phyloP scores from a whole-genome alignment of 2,113 vertebrate species.

The Sarotherodon lohbergeri region DNA sequence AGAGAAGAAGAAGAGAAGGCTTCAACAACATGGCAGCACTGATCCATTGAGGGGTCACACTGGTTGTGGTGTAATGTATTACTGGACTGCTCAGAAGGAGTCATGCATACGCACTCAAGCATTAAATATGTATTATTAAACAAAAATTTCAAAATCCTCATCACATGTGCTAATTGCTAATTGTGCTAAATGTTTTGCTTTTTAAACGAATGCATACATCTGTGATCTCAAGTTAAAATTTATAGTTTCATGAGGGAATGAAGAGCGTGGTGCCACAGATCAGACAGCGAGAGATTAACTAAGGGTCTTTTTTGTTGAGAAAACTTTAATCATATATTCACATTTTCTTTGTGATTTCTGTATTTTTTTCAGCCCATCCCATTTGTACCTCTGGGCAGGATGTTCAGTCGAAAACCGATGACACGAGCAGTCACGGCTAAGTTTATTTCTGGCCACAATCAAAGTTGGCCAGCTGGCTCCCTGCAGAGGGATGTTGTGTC shows the following conservation, averaged over 20 bases:
- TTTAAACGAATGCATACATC: background rate
- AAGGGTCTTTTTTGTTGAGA: background rate
- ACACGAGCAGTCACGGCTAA: background rate
- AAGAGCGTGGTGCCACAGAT: background rate
- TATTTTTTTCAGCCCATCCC: background rate
- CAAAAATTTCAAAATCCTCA: background rate
- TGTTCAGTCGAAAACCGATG: background rate
- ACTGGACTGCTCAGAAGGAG: background rate
- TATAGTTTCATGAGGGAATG: background rate
- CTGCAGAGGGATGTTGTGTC: conserved; percentile 21
- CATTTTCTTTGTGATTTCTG: background rate
- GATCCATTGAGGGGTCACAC: background rate
- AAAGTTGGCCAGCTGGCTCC: conserved; percentile 37
- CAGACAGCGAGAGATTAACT: background rate
- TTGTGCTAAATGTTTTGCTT: background rate
- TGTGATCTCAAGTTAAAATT: background rate
- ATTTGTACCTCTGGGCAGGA: background rate
- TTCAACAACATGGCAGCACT: background rate
- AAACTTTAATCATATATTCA: background rate
- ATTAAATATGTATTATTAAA: background rate
- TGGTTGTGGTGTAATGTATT: background rate
- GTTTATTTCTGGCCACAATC: conserved; percentile 54
- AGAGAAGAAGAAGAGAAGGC: background rate
- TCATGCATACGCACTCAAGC: background rate
- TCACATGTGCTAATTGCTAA: background rate